Conservation (phyloP, 2,888 invertebrate species). For the Chrysina gloriosa region DNA sequence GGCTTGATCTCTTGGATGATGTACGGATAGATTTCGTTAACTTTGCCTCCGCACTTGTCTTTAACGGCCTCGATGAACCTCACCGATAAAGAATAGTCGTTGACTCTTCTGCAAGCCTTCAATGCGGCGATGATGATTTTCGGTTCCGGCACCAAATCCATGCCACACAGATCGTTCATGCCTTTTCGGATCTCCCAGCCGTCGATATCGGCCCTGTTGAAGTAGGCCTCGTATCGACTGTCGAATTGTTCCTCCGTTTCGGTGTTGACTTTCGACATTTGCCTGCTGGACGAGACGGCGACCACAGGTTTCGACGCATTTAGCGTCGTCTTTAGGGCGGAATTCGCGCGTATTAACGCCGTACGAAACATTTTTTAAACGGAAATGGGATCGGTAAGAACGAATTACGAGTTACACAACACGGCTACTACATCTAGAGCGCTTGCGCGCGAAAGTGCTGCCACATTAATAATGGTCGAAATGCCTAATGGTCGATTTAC, state of each 20-base stretch:
- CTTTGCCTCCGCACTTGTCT: conserved; percentile 84
- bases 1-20: conserved; percentile 91
- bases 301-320: conserved; percentile 52
- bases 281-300: conserved; percentile 46
- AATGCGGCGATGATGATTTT: conserved; percentile 87
- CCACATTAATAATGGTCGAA: background rate
- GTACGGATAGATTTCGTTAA: conserved; percentile 86
- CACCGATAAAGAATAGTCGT: conserved; percentile 93
- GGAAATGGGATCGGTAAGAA: background rate
- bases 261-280: conserved; percentile 64
- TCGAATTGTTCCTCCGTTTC: conserved; percentile 91
- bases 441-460: conserved; percentile 12
- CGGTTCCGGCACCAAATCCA: conserved; percentile 95
- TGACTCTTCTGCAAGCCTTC: conserved; percentile 91
- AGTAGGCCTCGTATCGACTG: conserved; percentile 82
- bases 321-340: conserved; percentile 59
- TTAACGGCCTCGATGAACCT: conserved; percentile 94
- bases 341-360: conserved; percentile 64
- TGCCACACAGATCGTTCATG: conserved; percentile 88
- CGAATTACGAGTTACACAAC: conserved; percentile 34
- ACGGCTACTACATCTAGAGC: background rate
- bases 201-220: conserved; percentile 89
- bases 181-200: conserved; percentile 95
- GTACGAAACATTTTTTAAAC: conserved; percentile 67
- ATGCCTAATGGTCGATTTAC: background rate